A percentile compares a stretch with the other conserved stretches of the same genome.
phyloP scores from a whole-genome alignment of 2,888 invertebrate species.

The Hemicrepidius hirtus region DNA sequence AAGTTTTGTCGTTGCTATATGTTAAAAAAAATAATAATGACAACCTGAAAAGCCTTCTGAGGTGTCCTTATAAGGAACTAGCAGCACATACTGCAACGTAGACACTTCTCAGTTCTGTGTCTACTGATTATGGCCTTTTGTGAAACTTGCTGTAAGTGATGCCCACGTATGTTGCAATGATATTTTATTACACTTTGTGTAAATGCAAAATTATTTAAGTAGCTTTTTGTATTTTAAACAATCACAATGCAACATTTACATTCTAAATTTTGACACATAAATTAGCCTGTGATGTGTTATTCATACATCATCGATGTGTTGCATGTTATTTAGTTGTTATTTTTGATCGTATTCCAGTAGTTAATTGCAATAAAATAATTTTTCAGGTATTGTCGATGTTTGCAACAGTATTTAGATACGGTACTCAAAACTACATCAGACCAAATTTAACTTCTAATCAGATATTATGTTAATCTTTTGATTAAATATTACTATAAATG shows the following conservation, averaged over 20 bases:
- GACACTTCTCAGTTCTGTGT: too few relatives aligned
- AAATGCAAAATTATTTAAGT: neutral
- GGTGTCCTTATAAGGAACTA: too few relatives aligned
- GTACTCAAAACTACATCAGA: neutral
- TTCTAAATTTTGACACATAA: constrained; percentile 30
- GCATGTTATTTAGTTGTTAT: constrained; percentile 4
- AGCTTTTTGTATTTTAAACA: neutral
- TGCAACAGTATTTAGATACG: neutral
- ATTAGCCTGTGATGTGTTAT: constrained; percentile 27
- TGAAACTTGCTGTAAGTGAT: too few relatives aligned
- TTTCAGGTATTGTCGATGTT: constrained; percentile 7
- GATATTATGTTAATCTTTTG: too few relatives aligned
- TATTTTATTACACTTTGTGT: neutral
- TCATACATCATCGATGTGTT: constrained; percentile 7
- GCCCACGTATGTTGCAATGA: too few relatives aligned
- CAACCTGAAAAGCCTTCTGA: too few relatives aligned
- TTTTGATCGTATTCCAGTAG: neutral
- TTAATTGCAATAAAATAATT: neutral
- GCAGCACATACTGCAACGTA: too few relatives aligned
- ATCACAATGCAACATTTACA: constrained; percentile 8
- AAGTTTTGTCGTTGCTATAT: too few relatives aligned
- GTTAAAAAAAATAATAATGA: too few relatives aligned
- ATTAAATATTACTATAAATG: too few relatives aligned
- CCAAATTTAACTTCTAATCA: neutral
- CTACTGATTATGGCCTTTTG: too few relatives aligned